These are phyloP conservation scores for Thysanoteuthis rhombus DNA, from an alignment of 2,888 invertebrate species.

Conservation along the genomic window DNA sequence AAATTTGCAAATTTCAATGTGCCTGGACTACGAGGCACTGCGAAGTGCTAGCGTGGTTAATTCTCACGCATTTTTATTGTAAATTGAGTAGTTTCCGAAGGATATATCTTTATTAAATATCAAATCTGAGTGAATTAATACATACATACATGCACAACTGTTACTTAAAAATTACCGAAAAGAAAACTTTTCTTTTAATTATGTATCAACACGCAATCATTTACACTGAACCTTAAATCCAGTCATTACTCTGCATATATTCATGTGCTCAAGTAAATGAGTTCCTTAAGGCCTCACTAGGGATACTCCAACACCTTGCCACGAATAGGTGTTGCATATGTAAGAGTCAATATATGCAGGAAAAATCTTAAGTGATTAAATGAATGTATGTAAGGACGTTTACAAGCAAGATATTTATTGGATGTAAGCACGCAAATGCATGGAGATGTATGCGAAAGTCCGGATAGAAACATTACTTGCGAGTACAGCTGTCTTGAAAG, in stretches of 20 bases:
- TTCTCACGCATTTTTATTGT: too few species aligned
- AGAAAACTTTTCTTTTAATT: not conserved
- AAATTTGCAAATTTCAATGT: too few species aligned
- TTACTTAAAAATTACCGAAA: not conserved
- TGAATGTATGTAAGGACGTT: not conserved
- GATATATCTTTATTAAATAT: too few species aligned
- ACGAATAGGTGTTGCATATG: not conserved
- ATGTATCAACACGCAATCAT: not conserved
- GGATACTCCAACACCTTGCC: not conserved
- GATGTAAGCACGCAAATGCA: not conserved
- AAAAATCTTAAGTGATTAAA: not conserved
- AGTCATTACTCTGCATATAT: not conserved
- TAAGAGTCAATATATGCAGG: not conserved
- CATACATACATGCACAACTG: not conserved
- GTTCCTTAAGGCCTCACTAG: too few species aligned
- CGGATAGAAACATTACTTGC: too few species aligned
- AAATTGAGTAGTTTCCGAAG: too few species aligned
- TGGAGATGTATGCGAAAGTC: too few species aligned
- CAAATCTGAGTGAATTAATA: too few species aligned
- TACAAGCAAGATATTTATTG: not conserved
- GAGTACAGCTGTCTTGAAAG: too few species aligned
- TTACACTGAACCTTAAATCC: not conserved
- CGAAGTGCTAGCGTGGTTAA: too few species aligned
- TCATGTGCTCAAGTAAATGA: too few species aligned
- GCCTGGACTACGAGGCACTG: too few species aligned